Conservation (phyloP, 2,888 invertebrate species). For the Abrostola triplasia region DNA sequence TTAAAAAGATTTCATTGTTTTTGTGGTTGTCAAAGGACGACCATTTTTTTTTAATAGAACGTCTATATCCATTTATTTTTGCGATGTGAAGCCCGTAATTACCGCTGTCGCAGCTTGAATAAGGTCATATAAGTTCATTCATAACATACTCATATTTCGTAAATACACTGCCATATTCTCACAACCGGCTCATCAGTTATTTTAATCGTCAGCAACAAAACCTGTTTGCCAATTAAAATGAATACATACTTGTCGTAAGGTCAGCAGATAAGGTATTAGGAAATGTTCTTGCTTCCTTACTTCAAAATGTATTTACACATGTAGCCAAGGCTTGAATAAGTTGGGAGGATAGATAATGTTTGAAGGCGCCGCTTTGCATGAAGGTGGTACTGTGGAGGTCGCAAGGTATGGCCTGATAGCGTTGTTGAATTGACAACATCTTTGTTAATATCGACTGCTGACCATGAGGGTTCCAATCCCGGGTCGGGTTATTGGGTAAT, state of each 20-base stretch:
- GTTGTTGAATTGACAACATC: background rate
- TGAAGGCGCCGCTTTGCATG: slow-evolving; percentile 8
- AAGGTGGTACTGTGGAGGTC: background rate
- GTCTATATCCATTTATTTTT: no score
- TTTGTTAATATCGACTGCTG: background rate
- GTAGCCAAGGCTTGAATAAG: slow-evolving; percentile 23
- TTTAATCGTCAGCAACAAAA: slow-evolving; percentile 25
- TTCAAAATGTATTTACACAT: slow-evolving; percentile 16
- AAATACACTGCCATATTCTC: slow-evolving; percentile 3
- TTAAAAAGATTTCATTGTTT: no score
- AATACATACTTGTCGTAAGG: slow-evolving; percentile 32
- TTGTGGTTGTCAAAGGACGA: no score
- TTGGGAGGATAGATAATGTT: background rate
- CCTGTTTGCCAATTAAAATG: slow-evolving; percentile 42
- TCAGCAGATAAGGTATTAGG: slow-evolving; percentile 13
- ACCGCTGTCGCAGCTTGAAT: no score
- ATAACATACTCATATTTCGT: no score
- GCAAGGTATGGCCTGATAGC: background rate
- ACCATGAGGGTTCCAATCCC: no score
- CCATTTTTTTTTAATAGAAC: no score
- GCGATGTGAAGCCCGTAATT: no score
- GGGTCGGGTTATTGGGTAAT: no score
- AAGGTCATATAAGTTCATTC: no score
- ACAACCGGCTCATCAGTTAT: slow-evolving; percentile 14
- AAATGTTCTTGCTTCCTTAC: slow-evolving; percentile 25